Evolutionary conservation across 1,140 invertebrate species (phyloP), one percentile per base, ranked within the genome.

Genomic region (Neocloeon triangulifer): DNA sequence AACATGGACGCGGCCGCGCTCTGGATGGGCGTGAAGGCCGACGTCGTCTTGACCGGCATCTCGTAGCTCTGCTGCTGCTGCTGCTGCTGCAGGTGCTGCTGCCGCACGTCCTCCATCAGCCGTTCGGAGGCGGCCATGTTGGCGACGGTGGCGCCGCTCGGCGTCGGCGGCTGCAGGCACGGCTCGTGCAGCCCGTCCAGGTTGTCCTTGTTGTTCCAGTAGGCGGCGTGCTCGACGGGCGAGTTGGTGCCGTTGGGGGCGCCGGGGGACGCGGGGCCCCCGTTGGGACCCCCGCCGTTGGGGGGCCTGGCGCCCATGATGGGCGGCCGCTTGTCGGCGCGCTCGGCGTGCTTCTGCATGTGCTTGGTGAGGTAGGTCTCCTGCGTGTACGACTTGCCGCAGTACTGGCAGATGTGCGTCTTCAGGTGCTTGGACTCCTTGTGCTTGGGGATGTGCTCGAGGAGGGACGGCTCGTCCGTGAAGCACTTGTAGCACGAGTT

Each of bases 371-470:
- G 63, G 55, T 98, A 98, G 10, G 92, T 96, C 58, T 97, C 91
- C 55, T 98, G 92, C 5, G 92, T 97, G 56, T 99, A 98, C 33
- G 84, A 91, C 56, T 98, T 98, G 45, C 94, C 94, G 57, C 94
- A 99, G 53, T 91, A 94, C 48, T 91, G 84, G 55, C 94, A 98
- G 50, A 98, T 96, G 62, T 98, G 91, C 30, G 92, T 97, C 57
- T 98, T 98, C 21, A 97, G 63, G 53, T 98, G 94, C 58, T 98
- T 98, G 23, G 89, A 95, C 52, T 98, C 94, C 60, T 95, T 95
- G 61, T 99, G 94, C 59, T 97, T 97, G 19, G 94, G 88, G 60
- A 95, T 95, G 62, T 95, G 88, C 57, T 94, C 89, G 36, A 95
- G 65, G 22, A 96, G 66, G 37, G 81, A 76, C n/a, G 81, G 73